These are phyloP conservation scores for Parnassius glacialis DNA, from an alignment of 2,888 invertebrate species.

Conservation along the genomic window DNA sequence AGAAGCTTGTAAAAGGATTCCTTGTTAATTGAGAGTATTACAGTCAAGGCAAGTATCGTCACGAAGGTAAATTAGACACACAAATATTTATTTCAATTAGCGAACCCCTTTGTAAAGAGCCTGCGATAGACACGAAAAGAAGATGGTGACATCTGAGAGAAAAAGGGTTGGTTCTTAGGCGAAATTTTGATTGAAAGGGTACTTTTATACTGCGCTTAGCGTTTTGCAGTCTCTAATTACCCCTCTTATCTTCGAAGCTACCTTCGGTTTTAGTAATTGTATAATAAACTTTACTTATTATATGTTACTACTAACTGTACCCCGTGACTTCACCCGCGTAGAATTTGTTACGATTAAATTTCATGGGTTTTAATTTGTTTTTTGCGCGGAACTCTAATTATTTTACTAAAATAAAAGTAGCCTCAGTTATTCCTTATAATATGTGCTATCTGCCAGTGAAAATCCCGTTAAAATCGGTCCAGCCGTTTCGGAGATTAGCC, in stretches of 20 bases:
- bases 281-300: too few relatives aligned
- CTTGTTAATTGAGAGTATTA: constrained; percentile 38
- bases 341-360: too few relatives aligned
- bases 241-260: constrained; percentile 14
- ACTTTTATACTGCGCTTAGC: constrained; percentile 59
- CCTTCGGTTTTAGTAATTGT: too few relatives aligned
- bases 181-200: constrained; percentile 58
- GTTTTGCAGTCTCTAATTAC: constrained; percentile 33
- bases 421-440: too few relatives aligned
- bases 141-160: constrained; percentile 65
- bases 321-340: too few relatives aligned
- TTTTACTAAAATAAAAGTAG: too few relatives aligned
- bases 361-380: too few relatives aligned
- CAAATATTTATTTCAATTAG: constrained; percentile 78
- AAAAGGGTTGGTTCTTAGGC: constrained; percentile 61
- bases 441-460: too few relatives aligned
- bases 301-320: too few relatives aligned
- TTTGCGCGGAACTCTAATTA: too few relatives aligned
- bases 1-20: constrained; percentile 2
- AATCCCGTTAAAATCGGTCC: too few relatives aligned
- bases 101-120: constrained; percentile 41
- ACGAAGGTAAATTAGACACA: constrained; percentile 60
- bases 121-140: constrained; percentile 70
- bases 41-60: constrained; percentile 44
- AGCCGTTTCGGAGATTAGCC: too few relatives aligned